Percentiles rank a stretch among this genome's conserved stretches.
Conservation (phyloP, 92 coral and sea anemone species). For the Ricordea florida region DNA sequence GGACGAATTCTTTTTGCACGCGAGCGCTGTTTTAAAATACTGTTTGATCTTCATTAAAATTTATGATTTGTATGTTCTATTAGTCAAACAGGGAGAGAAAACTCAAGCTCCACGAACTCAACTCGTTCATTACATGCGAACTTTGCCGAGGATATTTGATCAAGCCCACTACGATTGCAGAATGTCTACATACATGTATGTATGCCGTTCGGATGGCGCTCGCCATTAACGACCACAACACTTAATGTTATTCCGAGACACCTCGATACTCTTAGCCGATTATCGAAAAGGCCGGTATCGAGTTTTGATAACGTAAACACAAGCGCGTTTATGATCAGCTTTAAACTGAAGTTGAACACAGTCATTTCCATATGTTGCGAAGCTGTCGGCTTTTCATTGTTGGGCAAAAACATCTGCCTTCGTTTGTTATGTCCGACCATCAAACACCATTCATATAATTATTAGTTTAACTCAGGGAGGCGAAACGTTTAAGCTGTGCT, state of each 20-base stretch:
- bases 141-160: constrained; percentile 95
- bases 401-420: constrained; percentile 25
- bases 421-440: constrained; percentile 55
- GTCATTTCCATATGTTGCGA: constrained; percentile 20
- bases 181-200: constrained; percentile 99
- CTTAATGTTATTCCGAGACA: no score
- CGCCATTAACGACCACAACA: no score
- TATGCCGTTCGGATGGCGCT: constrained; percentile 13
- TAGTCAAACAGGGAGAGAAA: constrained; percentile 93
- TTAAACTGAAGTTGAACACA: constrained; percentile 8
- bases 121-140: constrained; percentile 85
- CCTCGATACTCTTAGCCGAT: no score
- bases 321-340: background rate
- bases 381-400: constrained; percentile 10
- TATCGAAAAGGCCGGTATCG: constrained; percentile 34
- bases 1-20: background rate
- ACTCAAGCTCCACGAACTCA: constrained; percentile 87
- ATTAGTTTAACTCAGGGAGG: constrained; percentile 65
- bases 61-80: constrained; percentile 52
- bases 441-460: constrained; percentile 66
- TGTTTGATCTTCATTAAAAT: constrained; percentile 27
- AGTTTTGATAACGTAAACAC: constrained; percentile 21
- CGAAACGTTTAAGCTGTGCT: constrained; percentile 26
- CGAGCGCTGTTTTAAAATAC: constrained; percentile 1
- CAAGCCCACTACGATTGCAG: constrained; percentile 96